Base-by-base conservation (phyloP, 2,113 vertebrate species). In the Anhinga rufa region DNA sequence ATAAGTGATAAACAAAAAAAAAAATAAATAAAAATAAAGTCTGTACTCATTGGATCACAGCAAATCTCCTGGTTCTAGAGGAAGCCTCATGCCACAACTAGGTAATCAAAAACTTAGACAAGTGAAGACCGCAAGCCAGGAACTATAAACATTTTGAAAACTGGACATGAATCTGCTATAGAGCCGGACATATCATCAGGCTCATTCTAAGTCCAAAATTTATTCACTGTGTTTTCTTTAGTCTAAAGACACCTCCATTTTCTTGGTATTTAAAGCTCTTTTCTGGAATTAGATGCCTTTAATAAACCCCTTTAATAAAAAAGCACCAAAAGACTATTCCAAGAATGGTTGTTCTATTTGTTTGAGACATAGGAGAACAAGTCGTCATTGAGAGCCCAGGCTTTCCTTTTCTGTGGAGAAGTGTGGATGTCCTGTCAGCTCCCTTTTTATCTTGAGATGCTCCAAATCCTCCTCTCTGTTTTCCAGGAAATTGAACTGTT, bases 321-420 rank as follows among this genome's bases (percentile, higher is more conserved):
- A 57, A 62, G 6, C 4, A 9, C 6, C 28, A 88, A 58, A 49
- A n/a, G 9, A 9, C 8, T 68, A 12, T 81, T 76, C 42, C 15
- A 65, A 29, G 18, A 68, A 9, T 31, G 6, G 4, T 29, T 75
- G 17, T 4, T 17, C 52, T 76, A 38, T 58, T 8, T 24, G 18
- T 65, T 79, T 65, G 54, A 31, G n/a, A 57, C 5, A 31, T 0
- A 0, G 40, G 6, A 66, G 29, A 66, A 29, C 6, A 79, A 7
- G 5, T 32, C 46, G 38, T 9, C 2, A 1, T 7, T 72, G 13
- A 7, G 19, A 58, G 5, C 2, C 14, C n/a, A 83, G 19, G 4
- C 3, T 76, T 83, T 61, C 52, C 4, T 12, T 44, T 15, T 38
- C 34, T 14, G 4, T 52, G 22, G 9, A 76, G 26, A 61, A 61